These are phyloP conservation scores for Metaphire vulgaris DNA, from an alignment of 1,140 invertebrate genomes.

Conservation along the genomic window DNA sequence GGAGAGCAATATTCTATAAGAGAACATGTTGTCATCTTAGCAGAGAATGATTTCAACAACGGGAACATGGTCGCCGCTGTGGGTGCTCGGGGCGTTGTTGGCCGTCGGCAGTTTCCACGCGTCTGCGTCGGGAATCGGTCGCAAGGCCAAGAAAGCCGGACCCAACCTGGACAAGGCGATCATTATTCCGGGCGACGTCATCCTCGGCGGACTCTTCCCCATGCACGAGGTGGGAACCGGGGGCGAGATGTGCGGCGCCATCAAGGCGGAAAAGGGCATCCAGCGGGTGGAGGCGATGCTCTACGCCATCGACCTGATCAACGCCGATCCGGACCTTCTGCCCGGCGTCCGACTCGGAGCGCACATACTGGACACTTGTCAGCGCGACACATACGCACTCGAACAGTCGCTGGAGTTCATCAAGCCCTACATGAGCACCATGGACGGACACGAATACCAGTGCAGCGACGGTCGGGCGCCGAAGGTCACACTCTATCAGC, in stretches of 20 bases:
- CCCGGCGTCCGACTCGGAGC: slow-evolving; percentile 65
- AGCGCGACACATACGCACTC: slow-evolving; percentile 70
- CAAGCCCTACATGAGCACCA: slow-evolving; percentile 49
- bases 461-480: slow-evolving; percentile 57
- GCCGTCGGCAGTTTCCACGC: too few relatives aligned
- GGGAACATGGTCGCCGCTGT: background rate
- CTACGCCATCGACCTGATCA: slow-evolving; percentile 70
- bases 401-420: slow-evolving; percentile 77
- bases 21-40: background rate
- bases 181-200: slow-evolving; percentile 58
- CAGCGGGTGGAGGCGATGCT: slow-evolving; percentile 75
- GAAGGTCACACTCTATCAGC: slow-evolving; percentile 52
- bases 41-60: background rate
- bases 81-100: background rate
- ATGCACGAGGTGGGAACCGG: slow-evolving; percentile 61
- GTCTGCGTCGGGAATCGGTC: too few relatives aligned
- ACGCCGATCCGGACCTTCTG: slow-evolving; percentile 55
- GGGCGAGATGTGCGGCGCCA: slow-evolving; percentile 58
- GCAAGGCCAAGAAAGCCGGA: background rate
- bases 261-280: slow-evolving; percentile 69
- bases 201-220: slow-evolving; percentile 71
- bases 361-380: slow-evolving; percentile 72
- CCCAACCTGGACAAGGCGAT: slow-evolving; percentile 18
- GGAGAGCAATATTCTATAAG: background rate
- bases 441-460: slow-evolving; percentile 57